Conservation (phyloP, 2,113 vertebrate genomes). For the Catharus minimus region DNA sequence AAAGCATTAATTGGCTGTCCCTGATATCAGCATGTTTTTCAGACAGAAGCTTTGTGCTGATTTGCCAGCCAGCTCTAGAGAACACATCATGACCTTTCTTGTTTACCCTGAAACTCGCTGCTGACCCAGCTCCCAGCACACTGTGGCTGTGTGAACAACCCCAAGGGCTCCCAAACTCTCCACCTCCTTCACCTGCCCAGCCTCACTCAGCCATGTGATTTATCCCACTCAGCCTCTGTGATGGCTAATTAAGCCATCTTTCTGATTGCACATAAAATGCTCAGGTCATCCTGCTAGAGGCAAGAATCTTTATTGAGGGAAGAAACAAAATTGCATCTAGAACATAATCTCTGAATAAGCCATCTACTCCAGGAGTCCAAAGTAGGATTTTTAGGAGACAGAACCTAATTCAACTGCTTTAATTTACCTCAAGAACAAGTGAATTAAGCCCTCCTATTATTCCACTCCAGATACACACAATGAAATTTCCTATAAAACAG, state of each 20-base stretch:
- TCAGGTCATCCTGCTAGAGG: neutral
- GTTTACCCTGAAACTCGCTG: neutral
- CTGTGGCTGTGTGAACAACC: neutral
- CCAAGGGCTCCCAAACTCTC: accelerated
- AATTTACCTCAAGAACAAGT: neutral
- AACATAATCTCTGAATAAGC: neutral
- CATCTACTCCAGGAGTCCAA: neutral
- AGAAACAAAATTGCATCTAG: neutral
- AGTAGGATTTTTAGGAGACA: neutral
- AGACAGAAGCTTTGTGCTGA: neutral
- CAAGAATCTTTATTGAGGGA: neutral
- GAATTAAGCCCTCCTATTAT: neutral
- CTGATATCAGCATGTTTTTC: neutral
- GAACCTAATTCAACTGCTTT: neutral
- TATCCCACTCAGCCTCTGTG: neutral
- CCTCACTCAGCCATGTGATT: neutral
- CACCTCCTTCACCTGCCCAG: neutral
- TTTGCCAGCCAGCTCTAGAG: neutral
- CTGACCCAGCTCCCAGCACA: neutral
- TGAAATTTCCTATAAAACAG: neutral
- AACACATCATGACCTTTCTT: neutral
- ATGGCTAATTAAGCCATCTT: neutral
- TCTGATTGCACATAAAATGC: neutral
- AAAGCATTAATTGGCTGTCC: neutral
- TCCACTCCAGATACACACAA: neutral